Percentiles rank a stretch among this genome's conserved stretches.
phyloP scores from a whole-genome alignment of 2,113 vertebrate genomes.

The Macrotus californicus region DNA sequence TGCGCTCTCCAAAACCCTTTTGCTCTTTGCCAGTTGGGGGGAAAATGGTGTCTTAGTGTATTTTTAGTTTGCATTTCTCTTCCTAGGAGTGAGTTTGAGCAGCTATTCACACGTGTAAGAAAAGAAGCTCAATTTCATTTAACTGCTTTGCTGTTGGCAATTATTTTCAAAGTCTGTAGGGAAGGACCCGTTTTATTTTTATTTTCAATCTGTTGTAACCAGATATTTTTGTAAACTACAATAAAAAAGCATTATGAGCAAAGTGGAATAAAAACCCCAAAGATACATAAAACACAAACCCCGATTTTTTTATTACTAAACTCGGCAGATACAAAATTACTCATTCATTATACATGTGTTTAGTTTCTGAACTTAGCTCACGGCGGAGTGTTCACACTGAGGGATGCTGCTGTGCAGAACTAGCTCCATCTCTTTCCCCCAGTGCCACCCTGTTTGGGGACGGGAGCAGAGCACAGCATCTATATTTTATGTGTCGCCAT shows the following conservation, averaged over 20 bases:
- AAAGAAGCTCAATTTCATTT: slow-evolving; percentile 32
- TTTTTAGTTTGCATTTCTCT: slow-evolving; percentile 12
- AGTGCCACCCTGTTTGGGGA: not conserved
- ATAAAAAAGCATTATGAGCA: slow-evolving; percentile 41
- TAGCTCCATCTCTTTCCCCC: not conserved
- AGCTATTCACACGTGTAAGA: not conserved
- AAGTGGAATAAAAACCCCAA: slow-evolving; percentile 31
- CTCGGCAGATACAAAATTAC: not conserved
- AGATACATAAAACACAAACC: slow-evolving; percentile 11
- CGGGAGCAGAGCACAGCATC: not conserved
- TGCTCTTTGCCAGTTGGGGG: not conserved
- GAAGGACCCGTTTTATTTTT: slow-evolving; percentile 31
- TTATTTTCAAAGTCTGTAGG: slow-evolving; percentile 46
- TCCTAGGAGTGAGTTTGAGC: not conserved
- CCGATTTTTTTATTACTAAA: slow-evolving; percentile 6
- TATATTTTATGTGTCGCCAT: not conserved
- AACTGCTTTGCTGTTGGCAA: slow-evolving; percentile 30
- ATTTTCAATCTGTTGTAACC: slow-evolving; percentile 47
- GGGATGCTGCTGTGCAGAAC: not conserved
- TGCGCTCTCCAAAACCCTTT: not conserved
- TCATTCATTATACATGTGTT: not conserved
- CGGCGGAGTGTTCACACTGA: not conserved
- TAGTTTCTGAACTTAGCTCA: not conserved
- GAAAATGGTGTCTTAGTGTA: not conserved
- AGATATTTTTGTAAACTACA: slow-evolving; percentile 41